Evolutionary conservation across 2,888 invertebrate species (phyloP), one percentile per base, ranked within the genome.

Genomic region (Saturnia pavonia): DNA sequence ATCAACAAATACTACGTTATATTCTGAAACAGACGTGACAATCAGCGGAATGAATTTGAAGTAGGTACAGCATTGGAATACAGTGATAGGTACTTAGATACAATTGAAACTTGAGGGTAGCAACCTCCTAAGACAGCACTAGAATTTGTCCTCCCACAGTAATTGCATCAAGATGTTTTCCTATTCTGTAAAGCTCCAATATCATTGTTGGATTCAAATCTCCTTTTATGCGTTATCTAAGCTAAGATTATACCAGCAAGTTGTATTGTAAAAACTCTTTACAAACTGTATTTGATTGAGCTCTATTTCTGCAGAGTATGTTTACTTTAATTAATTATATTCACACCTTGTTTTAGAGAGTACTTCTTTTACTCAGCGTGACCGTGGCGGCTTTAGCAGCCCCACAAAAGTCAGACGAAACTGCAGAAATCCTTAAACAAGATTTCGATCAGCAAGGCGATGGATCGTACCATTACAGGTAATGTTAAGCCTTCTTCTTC

Each of bases 401-500:
- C 76, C 96, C 96, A 34, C 96, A 96, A 82, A 93, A 94, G 73
- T 86, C 89, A 45, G 95, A 95, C 43, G 95, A 95, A 80, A 95
- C 95, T 68, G 93, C 95, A 79, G 95, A 95, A 72, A 97, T 96
- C 74, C 86, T 96, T 73, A 96, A 95, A 78, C 96, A 96, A 86
- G 95, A 96, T 73, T 96, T 96, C 73, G 96, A 96, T 79, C 95
- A 96, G 77, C 95, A 96, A 80, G 95, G 96, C 1, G 96, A 96
- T 85, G 96, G 96, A 73, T 95, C 96, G 57, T 96, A 96, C 80
- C 95, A 95, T 86, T 96, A 95, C 93, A 96, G 95, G 96, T 96
- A 90, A 90, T 83, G 25, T 25, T n/a, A n/a, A n/a, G n/a, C n/a
- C n/a, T n/a, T n/a, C n/a, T n/a, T n/a, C n/a, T n/a, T n/a, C n/a